Base-by-base conservation (phyloP, 2,888 invertebrate genomes). In the Amblyjoppa fuscipennis region DNA sequence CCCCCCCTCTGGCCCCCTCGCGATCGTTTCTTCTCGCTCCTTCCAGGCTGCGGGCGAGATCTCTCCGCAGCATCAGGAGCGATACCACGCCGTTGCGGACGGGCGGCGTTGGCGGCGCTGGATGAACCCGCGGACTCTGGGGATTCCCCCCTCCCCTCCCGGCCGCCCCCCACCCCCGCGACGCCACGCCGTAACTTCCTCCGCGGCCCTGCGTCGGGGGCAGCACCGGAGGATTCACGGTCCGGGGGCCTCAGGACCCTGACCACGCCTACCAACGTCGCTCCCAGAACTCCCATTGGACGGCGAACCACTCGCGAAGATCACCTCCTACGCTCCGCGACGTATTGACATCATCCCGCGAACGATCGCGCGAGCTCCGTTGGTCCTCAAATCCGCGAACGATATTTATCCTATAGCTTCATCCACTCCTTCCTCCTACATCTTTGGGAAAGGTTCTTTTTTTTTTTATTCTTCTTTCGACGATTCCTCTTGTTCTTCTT, bases 181-280 rank as follows among this genome's bases (percentile, higher is more conserved):
- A 64, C 64, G 74, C 69, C 68, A 69, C 56, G 51, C 70, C 64
- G 74, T 70, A 34, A 66, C 69, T 28, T 61, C 56, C 61, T 66
- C n/a, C 5, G 68, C 31, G 51, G 38, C 69, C 51, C 53, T 51
- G 11, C 20, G 59, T 25, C 75, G 45, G 74, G 83, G 76, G 73
- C 71, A 78, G 34, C 71, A 79, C 31, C 28, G 61, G 49, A 59
- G 69, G 80, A 80, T 80, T 68, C 80, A 73, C 77, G 73, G 80
- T 73, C 64, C 56, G 45, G 61, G 70, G 74, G 73, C 87, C 87
- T 81, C 71, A 28, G 85, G 78, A 70, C 59, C 68, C 59, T 79
- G 89, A 90, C 91, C 88, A 92, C 93, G 93, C 93, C 93, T 90
- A 89, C 89, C 87, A 86, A 89, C 91, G 90, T 92, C 91, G 87